A percentile compares a stretch with the other conserved stretches of the same genome.
Conservation (phyloP, 2,113 vertebrate species). For the Mugil cephalus region DNA sequence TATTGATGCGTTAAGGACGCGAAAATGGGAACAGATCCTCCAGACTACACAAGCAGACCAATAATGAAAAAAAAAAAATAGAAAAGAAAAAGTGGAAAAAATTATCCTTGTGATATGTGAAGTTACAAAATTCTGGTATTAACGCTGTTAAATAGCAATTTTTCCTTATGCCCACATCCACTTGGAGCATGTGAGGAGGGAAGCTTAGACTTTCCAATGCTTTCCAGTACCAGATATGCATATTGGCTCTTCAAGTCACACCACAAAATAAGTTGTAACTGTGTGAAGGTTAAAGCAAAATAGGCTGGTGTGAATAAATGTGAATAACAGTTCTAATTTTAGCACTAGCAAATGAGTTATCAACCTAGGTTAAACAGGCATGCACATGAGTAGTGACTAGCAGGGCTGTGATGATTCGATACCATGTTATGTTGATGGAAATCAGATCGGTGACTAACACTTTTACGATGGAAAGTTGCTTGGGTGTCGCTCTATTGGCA, state of each 20-base stretch:
- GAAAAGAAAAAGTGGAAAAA: too few relatives aligned
- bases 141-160: conserved; percentile 18
- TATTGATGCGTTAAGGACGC: conserved; percentile 57
- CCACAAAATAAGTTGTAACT: conserved; percentile 14
- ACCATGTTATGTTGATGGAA: too few relatives aligned
- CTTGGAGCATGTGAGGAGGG: conserved; percentile 2
- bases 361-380: too few relatives aligned
- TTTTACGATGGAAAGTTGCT: too few relatives aligned
- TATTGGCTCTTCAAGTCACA: background rate
- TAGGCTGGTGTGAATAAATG: background rate
- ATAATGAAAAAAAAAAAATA: background rate
- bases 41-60: conserved; percentile 13
- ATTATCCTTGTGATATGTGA: conserved; percentile 22
- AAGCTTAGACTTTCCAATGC: background rate
- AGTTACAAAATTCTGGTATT: conserved; percentile 25
- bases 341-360: too few relatives aligned
- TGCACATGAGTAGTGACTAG: too few relatives aligned
- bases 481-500: too few relatives aligned
- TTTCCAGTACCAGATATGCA: background rate
- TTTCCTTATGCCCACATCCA: conserved; percentile 3
- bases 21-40: conserved; percentile 45
- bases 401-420: too few relatives aligned
- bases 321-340: background rate
- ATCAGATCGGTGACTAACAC: too few relatives aligned
- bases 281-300: conserved; percentile 11